Evolutionary conservation across 2,888 invertebrate species (phyloP), one percentile per base, ranked within the genome.

Genomic region (Conops quadrifasciatus): DNA sequence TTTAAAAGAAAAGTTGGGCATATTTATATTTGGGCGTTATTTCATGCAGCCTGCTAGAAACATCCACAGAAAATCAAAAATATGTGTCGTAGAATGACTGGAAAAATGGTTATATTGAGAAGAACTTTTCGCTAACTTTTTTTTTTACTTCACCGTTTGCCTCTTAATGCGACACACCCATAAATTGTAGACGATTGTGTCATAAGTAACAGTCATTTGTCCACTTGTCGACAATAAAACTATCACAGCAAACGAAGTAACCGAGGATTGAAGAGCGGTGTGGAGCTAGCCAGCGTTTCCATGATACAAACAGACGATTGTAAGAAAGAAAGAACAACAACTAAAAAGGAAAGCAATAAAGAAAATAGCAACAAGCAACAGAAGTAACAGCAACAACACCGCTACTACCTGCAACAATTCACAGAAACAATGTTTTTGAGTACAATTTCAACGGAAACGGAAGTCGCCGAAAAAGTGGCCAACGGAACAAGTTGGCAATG

Each of bases 181-280:
- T 66, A 66, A 36, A 21, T 66, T 36, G 36, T 36, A 24, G 3
- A 28, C 36, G 11, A 45, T 68, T 68, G 63, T 71, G 71, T 75
- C 78, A 81, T 83, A 83, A 82, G 81, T 82, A 83, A 81, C 82
- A 81, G 80, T 80, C 81, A 82, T 82, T 83, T 83, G 82, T 79
- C 76, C 80, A 79, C 78, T 82, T 83, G 68, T 62, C 51, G 62
- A 30, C 60, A 36, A 60, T 68, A 49, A 60, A 51, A 60, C 58
- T 36, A 36, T 36, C 36, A 36, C 5, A 36, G 5, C 9, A 9
- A 9, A 36, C 36, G 36, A 4, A 36, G 43, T 51, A 11, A 56
- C 24, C 63, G 45, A 26, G 24, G 19, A 36, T 19, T 58, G 58
- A 58, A 45, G 43, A 67, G 56, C 58, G 45, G 56, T 19, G n/a